Evolutionary conservation across 1,140 invertebrate genomes (phyloP), one percentile per base, ranked within the genome.

Genomic region (Lineus longissimus): DNA sequence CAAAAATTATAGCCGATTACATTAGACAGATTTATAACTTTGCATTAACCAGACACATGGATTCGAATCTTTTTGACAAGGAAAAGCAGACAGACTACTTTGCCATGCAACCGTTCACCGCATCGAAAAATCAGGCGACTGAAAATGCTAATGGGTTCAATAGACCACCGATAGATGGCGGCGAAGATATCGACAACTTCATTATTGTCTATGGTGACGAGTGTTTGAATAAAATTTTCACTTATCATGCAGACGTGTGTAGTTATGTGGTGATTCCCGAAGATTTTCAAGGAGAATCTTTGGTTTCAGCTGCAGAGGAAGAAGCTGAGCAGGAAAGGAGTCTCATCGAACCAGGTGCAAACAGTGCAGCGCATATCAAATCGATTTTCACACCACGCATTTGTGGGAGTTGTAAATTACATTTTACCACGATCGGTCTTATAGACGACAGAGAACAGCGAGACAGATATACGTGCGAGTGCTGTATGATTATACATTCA

Each of bases 201-300:
- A 51, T n/a, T 51, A n/a, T 51, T 4, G 47, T 51, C 47, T 51
- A 51, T 51, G 47, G 47, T 9, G 47, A 51, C n/a, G 47, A 51
- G 47, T 51, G 47, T 51, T 51, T 51, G 47, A 51, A 51, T 51
- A 51, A 51, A n/a, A 51, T 51, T 51, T 51, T 51, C n/a, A 51
- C 47, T 6, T 51, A 51, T 51, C 47, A 51, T n/a, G 47, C 47
- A 19, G 47, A 51, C n/a, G n/a, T 51, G 25, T 51, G 47, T n/a
- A 51, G 47, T 27, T 51, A 51, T 51, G 47, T 51, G n/a, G 47
- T 51, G 47, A n/a, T 51, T 7, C 47, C 47, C 4, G 47, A 51
- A 51, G 47, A 51, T 51, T 51, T 51, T 51, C 47, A 51, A 51
- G 47, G 47, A 4, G 47, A 51, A 51, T 51, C n/a, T 4, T 27